Evolutionary conservation across 2,797 vertebrate genomes (phyloP).

Genomic region (Sorex maritimensis): DNA sequence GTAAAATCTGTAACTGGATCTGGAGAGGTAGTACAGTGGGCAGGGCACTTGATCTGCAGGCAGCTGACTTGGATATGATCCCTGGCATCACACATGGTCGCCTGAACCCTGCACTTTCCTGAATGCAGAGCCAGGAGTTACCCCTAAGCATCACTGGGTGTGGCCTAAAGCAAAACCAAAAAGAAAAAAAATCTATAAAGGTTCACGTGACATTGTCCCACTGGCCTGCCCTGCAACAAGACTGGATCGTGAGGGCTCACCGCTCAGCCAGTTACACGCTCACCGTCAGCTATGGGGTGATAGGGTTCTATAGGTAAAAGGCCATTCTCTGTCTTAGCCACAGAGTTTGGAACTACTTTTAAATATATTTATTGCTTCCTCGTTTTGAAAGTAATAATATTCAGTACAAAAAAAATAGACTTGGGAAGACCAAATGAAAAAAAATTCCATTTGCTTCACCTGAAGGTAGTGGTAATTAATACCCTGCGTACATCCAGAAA

Average conservation of each 20-base stretch:
- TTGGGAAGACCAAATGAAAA: slow-evolving; percentile 45
- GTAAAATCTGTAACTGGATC: slow-evolving; percentile 55
- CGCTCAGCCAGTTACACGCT: neutral
- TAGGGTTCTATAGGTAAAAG: neutral
- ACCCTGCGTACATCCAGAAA: slow-evolving; percentile 26
- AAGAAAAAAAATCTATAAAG: slow-evolving; percentile 34
- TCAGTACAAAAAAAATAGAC: neutral
- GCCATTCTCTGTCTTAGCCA: neutral
- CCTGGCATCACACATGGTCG: too few relatives aligned
- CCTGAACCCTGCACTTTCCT: too few relatives aligned
- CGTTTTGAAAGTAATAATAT: slow-evolving; percentile 15
- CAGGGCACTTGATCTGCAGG: too few relatives aligned
- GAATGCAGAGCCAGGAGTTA: too few relatives aligned
- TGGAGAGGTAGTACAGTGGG: neutral
- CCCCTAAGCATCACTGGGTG: too few relatives aligned
- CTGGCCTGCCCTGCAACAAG: neutral
- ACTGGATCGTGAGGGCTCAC: neutral
- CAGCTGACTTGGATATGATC: too few relatives aligned
- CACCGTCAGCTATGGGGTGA: neutral
- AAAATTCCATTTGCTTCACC: neutral
- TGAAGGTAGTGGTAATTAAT: neutral
- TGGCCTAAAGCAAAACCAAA: too few relatives aligned
- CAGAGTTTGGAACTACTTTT: slow-evolving; percentile 13
- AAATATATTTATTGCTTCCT: slow-evolving; percentile 30
- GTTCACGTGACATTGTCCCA: neutral